Base-by-base conservation (phyloP, 1,140 invertebrate species). In the Eurosta solidaginis region DNA sequence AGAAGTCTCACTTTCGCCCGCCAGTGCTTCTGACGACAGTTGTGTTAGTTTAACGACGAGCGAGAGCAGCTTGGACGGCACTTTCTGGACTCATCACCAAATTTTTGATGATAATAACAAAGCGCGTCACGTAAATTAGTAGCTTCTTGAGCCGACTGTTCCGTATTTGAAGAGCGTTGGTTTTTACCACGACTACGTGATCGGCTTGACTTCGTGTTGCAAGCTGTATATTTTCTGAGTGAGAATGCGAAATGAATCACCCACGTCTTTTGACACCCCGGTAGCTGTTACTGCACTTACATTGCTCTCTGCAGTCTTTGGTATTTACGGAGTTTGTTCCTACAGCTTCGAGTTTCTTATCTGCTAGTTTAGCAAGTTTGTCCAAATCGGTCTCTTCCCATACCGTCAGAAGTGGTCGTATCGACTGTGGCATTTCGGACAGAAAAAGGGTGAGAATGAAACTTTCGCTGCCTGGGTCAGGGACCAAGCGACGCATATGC, bases 31-130 rank as follows among this genome's bases (percentile, higher is more conserved):
- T 54, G 75, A 59, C 49, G 49, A 52, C 50, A 77, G 27, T 29
- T 20, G 3, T 17, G 27, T 40, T 77, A 54, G 75, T 54, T 77
- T n/a, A n/a, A n/a, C n/a, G n/a, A n/a, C n/a, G n/a, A n/a, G n/a
- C n/a, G n/a, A n/a, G n/a, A n/a, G n/a, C n/a, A n/a, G n/a, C n/a
- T n/a, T n/a, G n/a, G n/a, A n/a, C n/a, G n/a, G n/a, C n/a, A n/a
- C n/a, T n/a, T 59, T 59, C 25, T 45, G 42, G 45, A 20, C 1
- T 75, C 47, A 27, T 47, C 44, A 5, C 45, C 25, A 17, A 52
- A n/a, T 54, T 3, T 59, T 36, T 20, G 75, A 52, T 54, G 36
- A 77, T 50, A 77, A n/a, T n/a, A n/a, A n/a, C n/a, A n/a, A n/a
- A n/a, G n/a, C n/a, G n/a, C n/a, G n/a, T n/a, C n/a, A n/a, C n/a